Base-by-base conservation (phyloP, 1,140 invertebrate species). In the Apis cerana region DNA sequence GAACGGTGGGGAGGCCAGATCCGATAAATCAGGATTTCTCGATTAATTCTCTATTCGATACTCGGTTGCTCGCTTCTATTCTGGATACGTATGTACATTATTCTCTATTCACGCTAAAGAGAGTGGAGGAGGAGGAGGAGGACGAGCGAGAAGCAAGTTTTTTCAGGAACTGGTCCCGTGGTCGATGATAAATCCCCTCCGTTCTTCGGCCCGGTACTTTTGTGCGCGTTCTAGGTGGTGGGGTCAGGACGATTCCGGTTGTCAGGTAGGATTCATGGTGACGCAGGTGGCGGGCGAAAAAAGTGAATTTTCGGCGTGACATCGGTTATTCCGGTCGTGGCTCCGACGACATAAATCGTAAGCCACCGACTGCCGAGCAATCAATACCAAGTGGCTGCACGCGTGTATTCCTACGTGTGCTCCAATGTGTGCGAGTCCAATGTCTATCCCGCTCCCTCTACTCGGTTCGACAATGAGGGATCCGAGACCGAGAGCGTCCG, bases 331-430 rank as follows among this genome's bases (percentile, higher is more conserved):
- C 85, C 81, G 86, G 82, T 77, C 86, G 84, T 64, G 84, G 89
- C 85, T 88, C 77, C 75, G 72, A 64, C 81, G 85, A 88, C 88
- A 88, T 91, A 90, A 90, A 91, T 91, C 89, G 82, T 85, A 85
- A 88, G 84, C 88, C 83, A 71, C 86, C 80, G 71, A 85, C 77
- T 81, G 68, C 76, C 59, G 64, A 69, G 82, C 86, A 89, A 90
- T 90, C 90, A 86, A 91, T 91, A 91, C 23, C 80, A 33, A 65
- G 77, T 78, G 68, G 72, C 54, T 58, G 48, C 62, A 33, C 43
- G 27, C 48, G 27, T n/a, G 50, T 65, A 17, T 27, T 27, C 12
- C 58, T 19, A 9, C 23, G 12, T 23, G 33, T n/a, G 48, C 5
- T 12, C n/a, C 21, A 15, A 13, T 17, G 17, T 1, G 7, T 2